Evolutionary conservation across 2,113 vertebrate species (phyloP).

Genomic region (Dissostichus mawsoni): DNA sequence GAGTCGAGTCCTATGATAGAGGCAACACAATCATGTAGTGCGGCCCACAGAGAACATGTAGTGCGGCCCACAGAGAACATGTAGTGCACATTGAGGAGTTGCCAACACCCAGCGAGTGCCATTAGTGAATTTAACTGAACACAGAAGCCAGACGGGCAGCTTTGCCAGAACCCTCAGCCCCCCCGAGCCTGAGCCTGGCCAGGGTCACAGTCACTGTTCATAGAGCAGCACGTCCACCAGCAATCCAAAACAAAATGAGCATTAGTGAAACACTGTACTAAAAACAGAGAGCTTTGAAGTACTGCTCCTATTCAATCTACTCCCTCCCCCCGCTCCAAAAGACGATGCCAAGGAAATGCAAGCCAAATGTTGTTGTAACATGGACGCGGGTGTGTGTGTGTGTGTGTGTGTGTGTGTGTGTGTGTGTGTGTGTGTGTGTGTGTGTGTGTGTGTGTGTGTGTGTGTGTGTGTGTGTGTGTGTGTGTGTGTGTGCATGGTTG

Average conservation of each 20-base stretch:
- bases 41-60: conserved; percentile 42
- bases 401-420: neutral
- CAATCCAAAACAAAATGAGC: conserved; percentile 36
- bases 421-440: neutral
- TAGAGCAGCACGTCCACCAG: conserved; percentile 14
- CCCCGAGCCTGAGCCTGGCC: conserved; percentile 9
- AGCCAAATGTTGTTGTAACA: conserved; percentile 52
- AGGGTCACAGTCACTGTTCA: conserved; percentile 16
- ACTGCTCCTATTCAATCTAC: conserved; percentile 4
- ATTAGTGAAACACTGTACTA: conserved; percentile 28
- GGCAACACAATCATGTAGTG: conserved; percentile 23
- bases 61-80: conserved; percentile 41
- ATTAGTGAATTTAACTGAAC: conserved; percentile 44
- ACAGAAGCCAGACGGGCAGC: conserved; percentile 29
- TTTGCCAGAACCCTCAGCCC: conserved; percentile 35
- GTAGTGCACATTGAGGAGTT: conserved; percentile 25
- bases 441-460: too few relatives aligned
- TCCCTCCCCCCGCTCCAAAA: neutral
- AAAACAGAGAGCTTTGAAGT: conserved; percentile 51
- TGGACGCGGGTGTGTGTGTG: neutral
- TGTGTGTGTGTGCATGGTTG: too few relatives aligned
- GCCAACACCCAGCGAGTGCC: conserved; percentile 51
- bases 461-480: too few relatives aligned
- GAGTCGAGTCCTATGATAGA: conserved; percentile 23
- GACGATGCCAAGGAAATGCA: conserved; percentile 52